Base-by-base conservation (phyloP, 2,797 vertebrate genomes). In the Sebastes elongatus region DNA sequence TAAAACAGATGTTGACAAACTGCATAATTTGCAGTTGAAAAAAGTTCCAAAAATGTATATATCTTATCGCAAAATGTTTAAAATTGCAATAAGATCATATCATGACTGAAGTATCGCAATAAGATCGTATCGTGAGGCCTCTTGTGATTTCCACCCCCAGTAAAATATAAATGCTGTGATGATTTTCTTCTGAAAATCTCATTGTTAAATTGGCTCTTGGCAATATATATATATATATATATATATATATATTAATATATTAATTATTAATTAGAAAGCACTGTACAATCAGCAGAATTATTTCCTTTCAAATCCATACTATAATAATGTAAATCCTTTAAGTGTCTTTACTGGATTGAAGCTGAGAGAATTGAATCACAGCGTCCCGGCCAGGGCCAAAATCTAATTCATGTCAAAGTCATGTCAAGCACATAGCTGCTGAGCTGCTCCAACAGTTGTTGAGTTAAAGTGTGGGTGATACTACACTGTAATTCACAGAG, bases 401-500 rank as follows among this genome's bases (percentile, higher is more conserved):
- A 55, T 60, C 49, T 0, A 65, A 73, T 72, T 72, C 22, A 33
- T 56, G 10, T 69, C 56, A 71, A 63, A 63, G 71, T 65, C 57
- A 27, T 25, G 4, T 72, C 25, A 16, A 23, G 33, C 23, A 28
- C 38, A 42, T 9, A n/a, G 46, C 46, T 49, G 49, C 53, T 6
- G 56, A 57, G 53, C 60, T 11, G 4, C 55, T 56, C 32, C 70
- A 53, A 49, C 16, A 57, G 70, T 38, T 65, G 59, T 20, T 14
- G 7, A 79, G 28, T 7, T 3, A 35, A 64, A 56, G 25, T 32
- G 49, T 23, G n/a, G 10, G 61, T 73, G 28, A 59, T 68, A 27
- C 42, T 46, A 32, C 74, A 61, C 33, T 64, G 35, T 85, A 66
- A 86, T 79, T 82, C 72, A 30, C 60, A 28, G 49, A 8, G 61